Percentiles rank a stretch among this genome's conserved stretches.
Conservation (phyloP, 2,797 vertebrate genomes). For the Crax fasciolata region DNA sequence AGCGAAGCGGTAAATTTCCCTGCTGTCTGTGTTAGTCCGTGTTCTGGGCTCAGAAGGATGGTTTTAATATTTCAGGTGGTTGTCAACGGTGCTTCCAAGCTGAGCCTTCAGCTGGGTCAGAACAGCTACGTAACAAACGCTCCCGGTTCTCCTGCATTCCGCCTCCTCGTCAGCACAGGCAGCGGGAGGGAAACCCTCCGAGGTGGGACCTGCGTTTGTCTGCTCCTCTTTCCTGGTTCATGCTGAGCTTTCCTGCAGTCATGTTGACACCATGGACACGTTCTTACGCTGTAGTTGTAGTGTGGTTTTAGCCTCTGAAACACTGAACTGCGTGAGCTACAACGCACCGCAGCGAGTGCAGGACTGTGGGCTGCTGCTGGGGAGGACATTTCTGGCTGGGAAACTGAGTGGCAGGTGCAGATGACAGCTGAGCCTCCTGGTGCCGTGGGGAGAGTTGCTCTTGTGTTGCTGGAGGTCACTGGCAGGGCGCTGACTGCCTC, state of each 20-base stretch:
- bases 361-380: neutral
- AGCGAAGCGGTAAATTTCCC: neutral
- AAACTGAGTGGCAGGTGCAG: neutral
- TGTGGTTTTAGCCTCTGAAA: neutral
- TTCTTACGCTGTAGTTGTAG: neutral
- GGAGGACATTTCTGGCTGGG: neutral
- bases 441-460: no score
- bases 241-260: neutral
- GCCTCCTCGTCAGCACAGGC: slow-evolving; percentile 49
- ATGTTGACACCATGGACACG: neutral
- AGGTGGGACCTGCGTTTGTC: slow-evolving; percentile 9
- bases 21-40: neutral
- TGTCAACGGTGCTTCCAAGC: slow-evolving; percentile 40
- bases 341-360: neutral
- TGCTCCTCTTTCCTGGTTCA: neutral
- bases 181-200: slow-evolving; percentile 56
- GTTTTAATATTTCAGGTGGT: slow-evolving; percentile 54
- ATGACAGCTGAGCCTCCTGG: no score
- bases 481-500: neutral
- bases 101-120: slow-evolving; percentile 59
- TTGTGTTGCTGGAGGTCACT: neutral
- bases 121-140: slow-evolving; percentile 66
- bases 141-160: slow-evolving; percentile 44
- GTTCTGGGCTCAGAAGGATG: neutral
- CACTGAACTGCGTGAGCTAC: neutral